A percentile compares a stretch with the other conserved stretches of the same genome.
Conservation (phyloP, 2,797 vertebrate genomes). For the Ctenopoma multispine region DNA sequence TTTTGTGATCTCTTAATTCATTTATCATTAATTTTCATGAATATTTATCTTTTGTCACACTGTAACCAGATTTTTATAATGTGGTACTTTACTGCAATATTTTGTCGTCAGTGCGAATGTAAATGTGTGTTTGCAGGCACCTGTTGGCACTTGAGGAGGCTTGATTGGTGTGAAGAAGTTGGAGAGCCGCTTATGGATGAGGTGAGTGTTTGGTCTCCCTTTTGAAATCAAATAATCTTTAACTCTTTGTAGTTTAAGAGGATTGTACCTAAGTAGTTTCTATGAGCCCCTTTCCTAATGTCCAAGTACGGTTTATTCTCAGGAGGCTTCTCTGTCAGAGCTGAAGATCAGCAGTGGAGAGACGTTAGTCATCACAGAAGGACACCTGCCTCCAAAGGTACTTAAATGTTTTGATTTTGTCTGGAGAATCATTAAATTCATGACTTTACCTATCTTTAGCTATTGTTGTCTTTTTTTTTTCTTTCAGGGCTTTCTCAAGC, state of each 20-base stretch:
- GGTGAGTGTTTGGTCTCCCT: constrained; percentile 74
- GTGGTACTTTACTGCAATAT: background rate
- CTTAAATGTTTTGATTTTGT: background rate
- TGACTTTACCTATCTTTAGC: background rate
- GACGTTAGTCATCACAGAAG: constrained; percentile 90
- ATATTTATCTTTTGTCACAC: background rate
- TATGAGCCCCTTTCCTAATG: background rate
- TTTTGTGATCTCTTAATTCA: background rate
- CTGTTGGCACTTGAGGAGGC: constrained; percentile 92
- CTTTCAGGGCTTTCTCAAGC: constrained; percentile 90
- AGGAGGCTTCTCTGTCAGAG: constrained; percentile 89
- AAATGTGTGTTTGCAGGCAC: constrained; percentile 80
- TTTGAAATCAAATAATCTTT: background rate
- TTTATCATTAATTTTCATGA: background rate
- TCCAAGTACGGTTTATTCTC: constrained; percentile 12
- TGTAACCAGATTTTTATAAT: background rate
- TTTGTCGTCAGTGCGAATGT: background rate
- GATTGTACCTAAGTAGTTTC: background rate
- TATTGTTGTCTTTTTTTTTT: constrained; percentile 19
- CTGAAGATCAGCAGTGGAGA: constrained; percentile 90
- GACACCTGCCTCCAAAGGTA: constrained; percentile 91
- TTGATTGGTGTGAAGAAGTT: constrained; percentile 95
- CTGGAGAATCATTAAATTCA: background rate
- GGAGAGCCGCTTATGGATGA: constrained; percentile 91
- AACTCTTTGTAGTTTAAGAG: background rate